Percentiles rank a stretch among this genome's conserved stretches.
These are phyloP conservation scores for Conistra vaccinii DNA, from an alignment of 2,888 invertebrate species.

Conservation along the genomic window DNA sequence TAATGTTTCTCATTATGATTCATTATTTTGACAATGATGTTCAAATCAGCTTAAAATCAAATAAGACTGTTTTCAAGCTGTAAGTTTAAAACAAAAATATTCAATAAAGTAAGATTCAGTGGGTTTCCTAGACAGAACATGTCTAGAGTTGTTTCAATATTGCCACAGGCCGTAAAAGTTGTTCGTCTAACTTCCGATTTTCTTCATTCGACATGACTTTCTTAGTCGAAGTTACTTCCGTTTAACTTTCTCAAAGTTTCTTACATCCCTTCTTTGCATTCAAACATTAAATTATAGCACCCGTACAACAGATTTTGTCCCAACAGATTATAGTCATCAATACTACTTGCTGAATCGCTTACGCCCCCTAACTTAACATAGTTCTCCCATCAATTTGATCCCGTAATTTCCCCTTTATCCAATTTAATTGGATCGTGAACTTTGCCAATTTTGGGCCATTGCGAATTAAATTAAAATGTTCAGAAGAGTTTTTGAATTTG, in stretches of 20 bases:
- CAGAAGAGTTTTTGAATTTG: constrained; percentile 53
- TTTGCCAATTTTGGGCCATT: constrained; percentile 55
- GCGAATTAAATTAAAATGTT: constrained; percentile 68
- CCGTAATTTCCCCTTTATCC: constrained; percentile 61
- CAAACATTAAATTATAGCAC: constrained; percentile 18
- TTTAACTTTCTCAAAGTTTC: constrained; percentile 1
- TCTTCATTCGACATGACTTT: neutral
- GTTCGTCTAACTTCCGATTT: neutral
- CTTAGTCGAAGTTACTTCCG: neutral
- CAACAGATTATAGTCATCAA: constrained; percentile 13
- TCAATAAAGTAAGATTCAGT: neutral
- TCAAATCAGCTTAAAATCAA: neutral
- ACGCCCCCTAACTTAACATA: constrained; percentile 24
- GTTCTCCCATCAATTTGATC: constrained; percentile 49
- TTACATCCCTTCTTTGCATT: neutral
- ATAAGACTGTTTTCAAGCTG: neutral
- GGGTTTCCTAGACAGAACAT: neutral
- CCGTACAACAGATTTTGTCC: neutral
- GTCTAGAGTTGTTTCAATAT: neutral
- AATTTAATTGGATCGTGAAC: constrained; percentile 63
- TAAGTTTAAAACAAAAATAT: neutral
- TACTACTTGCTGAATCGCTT: constrained; percentile 5
- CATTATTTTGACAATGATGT: neutral
- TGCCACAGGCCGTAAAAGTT: neutral
- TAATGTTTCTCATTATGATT: no score